Percentiles rank a stretch among this genome's conserved stretches.
Conservation (phyloP, 2,113 vertebrate genomes). For the Todiramphus chloris region DNA sequence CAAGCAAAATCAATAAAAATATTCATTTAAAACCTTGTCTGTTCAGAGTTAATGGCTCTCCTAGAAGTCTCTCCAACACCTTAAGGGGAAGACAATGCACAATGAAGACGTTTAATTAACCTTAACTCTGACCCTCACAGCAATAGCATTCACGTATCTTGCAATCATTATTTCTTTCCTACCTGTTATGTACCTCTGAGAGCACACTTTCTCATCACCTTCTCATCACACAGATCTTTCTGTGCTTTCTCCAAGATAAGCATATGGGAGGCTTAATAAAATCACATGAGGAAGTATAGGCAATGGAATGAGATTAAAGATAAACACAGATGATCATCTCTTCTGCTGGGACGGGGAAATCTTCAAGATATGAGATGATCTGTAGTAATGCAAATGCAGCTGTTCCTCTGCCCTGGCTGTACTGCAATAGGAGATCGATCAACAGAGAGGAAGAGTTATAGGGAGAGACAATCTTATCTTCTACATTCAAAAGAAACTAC, state of each 20-base stretch:
- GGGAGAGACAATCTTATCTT: background rate
- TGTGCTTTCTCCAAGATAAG: background rate
- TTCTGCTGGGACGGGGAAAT: background rate
- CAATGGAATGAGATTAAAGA: background rate
- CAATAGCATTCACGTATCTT: constrained; percentile 6
- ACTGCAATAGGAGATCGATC: rapidly evolving
- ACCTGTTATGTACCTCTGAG: background rate
- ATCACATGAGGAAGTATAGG: background rate
- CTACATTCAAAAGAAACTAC: background rate
- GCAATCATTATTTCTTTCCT: constrained; percentile 27
- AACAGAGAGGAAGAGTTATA: background rate
- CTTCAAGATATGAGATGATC: background rate
- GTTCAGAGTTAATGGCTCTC: constrained; percentile 33
- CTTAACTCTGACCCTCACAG: constrained; percentile 50
- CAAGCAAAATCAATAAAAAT: constrained; percentile 51
- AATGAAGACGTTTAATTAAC: constrained; percentile 64
- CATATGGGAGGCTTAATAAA: constrained; percentile 1
- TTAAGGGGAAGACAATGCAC: constrained; percentile 53
- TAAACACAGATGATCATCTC: background rate
- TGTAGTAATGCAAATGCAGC: background rate
- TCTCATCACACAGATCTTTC: background rate
- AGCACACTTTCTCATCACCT: constrained; percentile 8
- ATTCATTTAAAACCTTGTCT: constrained; percentile 40
- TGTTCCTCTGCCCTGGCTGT: background rate
- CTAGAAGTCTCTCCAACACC: constrained; percentile 26